Conservation (phyloP, 2,888 invertebrate species). For the Drosophila imparisetae region DNA sequence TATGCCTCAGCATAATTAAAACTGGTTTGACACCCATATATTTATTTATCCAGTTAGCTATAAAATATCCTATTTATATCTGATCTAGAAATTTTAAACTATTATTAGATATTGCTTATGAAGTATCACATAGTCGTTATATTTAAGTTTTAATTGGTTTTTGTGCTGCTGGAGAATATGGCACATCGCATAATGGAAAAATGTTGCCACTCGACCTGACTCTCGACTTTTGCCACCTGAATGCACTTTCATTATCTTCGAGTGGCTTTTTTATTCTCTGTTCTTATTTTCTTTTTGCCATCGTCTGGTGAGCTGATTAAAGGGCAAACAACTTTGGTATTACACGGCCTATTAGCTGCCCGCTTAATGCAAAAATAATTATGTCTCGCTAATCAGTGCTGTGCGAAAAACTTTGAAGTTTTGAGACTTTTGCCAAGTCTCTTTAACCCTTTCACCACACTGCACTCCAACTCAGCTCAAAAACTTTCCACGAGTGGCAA, state of each 20-base stretch:
- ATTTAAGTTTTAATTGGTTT: conserved; percentile 4
- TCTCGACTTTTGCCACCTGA: conserved; percentile 62
- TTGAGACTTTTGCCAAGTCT: conserved; percentile 65
- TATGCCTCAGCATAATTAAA: no score
- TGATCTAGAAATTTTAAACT: no score
- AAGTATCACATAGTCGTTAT: conserved; percentile 31
- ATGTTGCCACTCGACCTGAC: conserved; percentile 67
- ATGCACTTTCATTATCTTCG: conserved; percentile 81
- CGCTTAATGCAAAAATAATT: conserved; percentile 78
- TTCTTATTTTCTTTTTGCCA: conserved; percentile 3
- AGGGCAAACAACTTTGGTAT: conserved; percentile 55
- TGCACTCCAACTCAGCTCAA: conserved; percentile 7
- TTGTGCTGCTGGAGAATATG: conserved; percentile 56
- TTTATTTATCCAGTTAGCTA: not conserved
- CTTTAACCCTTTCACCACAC: conserved; percentile 44
- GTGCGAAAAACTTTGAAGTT: conserved; percentile 52
- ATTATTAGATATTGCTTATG: not conserved
- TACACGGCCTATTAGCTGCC: conserved; percentile 76
- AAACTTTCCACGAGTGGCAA: conserved; percentile 62
- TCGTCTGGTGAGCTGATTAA: conserved; percentile 72
- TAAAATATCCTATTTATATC: not conserved
- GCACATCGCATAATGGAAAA: conserved; percentile 69
- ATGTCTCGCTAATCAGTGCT: conserved; percentile 74
- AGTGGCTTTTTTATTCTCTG: conserved; percentile 66
- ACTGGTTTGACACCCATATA: not conserved